Base-by-base conservation (phyloP, 2,797 vertebrate genomes). In the Liparis tanakae region DNA sequence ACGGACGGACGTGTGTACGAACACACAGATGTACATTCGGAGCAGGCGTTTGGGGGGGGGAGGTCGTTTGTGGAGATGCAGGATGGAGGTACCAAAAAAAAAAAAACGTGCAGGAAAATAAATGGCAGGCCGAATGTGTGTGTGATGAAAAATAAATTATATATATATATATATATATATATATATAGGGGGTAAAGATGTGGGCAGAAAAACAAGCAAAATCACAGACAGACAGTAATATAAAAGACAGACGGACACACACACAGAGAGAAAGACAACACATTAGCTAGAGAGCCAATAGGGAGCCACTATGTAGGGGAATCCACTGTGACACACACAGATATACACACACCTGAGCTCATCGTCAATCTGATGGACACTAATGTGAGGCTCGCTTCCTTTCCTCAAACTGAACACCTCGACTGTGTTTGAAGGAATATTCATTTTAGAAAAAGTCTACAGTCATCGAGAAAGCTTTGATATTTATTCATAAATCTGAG, bases 231-330 rank as follows among this genome's bases (percentile, higher is more conserved):
- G 81, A 89, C 87, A 92, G 79, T 88, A 79, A 91, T 86, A 93
- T 30, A 30, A 30, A 81, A 87, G 82, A 90, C 87, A 86, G 79
- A 91, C 79, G 68, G 46, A 90, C 83, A 74, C 65, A 90, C 60
- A 92, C 87, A 91, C 86, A 92, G 85, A 93, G 91, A 93, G 91
- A 93, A 91, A 93, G 89, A 94, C 93, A 92, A 90, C 89, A 94
- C 91, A 93, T 93, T 93, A 93, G 92, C 90, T 79, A 87, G 83
- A 88, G 87, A 90, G 88, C 92, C 86, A 85, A 80, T 79, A 90
- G 87, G 90, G 84, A 91, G 87, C 71, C 86, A 90, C 85, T 89
- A 79, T 79, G 85, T 88, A 78, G 86, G 90, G 88, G 85, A 84
- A 81, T 90, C 88, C 91, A 92, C 84, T 82, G 78, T 87, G 85